These are phyloP conservation scores for Leucophenga maculata DNA, from an alignment of 2,888 invertebrate genomes.

Conservation along the genomic window DNA sequence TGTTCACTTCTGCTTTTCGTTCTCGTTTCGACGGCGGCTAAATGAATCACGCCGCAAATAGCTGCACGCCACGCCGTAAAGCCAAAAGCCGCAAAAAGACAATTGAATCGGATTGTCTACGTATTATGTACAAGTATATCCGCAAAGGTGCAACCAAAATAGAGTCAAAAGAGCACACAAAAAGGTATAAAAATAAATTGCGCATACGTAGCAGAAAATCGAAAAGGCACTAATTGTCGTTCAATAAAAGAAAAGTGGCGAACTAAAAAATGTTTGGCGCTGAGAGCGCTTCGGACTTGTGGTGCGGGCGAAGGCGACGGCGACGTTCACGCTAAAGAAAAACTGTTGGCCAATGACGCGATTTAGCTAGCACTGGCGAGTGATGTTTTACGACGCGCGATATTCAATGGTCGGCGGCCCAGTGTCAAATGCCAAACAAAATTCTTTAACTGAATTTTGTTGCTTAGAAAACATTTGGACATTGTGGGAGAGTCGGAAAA, in stretches of 20 bases:
- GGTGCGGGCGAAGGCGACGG: not conserved
- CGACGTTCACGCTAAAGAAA: not conserved
- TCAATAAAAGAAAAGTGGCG: slow-evolving; percentile 4
- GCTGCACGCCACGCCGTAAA: slow-evolving; percentile 37
- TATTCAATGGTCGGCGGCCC: slow-evolving; percentile 21
- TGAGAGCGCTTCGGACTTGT: slow-evolving; percentile 26
- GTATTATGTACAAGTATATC: too few relatives aligned
- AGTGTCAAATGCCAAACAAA: slow-evolving; percentile 45
- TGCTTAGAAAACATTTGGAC: too few relatives aligned
- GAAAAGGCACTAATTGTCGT: slow-evolving; percentile 7
- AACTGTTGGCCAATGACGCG: not conserved
- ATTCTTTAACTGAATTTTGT: not conserved
- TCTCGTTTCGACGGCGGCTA: not conserved
- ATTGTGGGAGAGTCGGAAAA: too few relatives aligned
- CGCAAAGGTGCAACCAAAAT: slow-evolving; percentile 6
- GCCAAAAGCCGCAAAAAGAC: slow-evolving; percentile 13
- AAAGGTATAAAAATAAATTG: not conserved
- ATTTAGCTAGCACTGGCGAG: too few relatives aligned
- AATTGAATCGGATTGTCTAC: not conserved
- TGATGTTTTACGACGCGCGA: not conserved
- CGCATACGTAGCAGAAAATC: not conserved
- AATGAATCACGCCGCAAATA: slow-evolving; percentile 45
- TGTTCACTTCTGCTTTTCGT: not conserved
- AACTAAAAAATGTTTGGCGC: slow-evolving; percentile 18
- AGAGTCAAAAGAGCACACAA: slow-evolving; percentile 4